Conservation (phyloP, 2,113 vertebrate genomes). For the Geothlypis trichas region DNA sequence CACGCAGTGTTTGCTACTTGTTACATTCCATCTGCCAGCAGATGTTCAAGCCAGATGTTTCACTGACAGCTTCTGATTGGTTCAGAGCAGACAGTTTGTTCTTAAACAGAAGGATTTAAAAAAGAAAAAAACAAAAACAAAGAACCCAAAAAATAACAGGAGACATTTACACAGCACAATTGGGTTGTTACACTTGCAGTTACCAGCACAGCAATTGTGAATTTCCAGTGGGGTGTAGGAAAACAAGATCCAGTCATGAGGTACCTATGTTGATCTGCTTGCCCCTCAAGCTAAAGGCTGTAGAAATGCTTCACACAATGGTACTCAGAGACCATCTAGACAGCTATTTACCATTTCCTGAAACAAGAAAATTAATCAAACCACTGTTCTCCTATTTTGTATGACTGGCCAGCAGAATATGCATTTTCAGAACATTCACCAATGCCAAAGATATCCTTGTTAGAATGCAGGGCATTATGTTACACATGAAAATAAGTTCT, state of each 20-base stretch:
- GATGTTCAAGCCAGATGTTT: constrained; percentile 64
- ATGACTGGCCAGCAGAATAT: not conserved
- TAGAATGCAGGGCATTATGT: not conserved
- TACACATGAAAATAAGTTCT: not conserved
- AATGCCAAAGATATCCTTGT: not conserved
- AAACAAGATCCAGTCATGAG: not conserved
- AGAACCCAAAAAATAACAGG: not conserved
- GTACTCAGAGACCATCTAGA: not conserved
- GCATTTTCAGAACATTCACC: not conserved
- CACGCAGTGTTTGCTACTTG: not conserved
- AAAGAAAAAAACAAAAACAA: not conserved
- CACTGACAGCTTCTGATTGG: not conserved
- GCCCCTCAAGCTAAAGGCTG: not conserved
- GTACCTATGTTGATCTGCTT: not conserved
- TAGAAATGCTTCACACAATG: not conserved
- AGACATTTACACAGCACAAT: not conserved
- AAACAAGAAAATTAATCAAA: not conserved
- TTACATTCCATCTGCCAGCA: not conserved
- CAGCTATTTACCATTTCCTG: not conserved
- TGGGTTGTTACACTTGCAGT: not conserved
- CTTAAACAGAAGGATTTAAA: not conserved
- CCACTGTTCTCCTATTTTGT: not conserved
- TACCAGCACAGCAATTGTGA: not conserved
- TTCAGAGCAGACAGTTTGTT: not conserved
- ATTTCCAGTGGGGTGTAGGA: not conserved